These are phyloP conservation scores for Microtus ochrogaster DNA, from an alignment of 2,113 vertebrate genomes.

Conservation along the genomic window DNA sequence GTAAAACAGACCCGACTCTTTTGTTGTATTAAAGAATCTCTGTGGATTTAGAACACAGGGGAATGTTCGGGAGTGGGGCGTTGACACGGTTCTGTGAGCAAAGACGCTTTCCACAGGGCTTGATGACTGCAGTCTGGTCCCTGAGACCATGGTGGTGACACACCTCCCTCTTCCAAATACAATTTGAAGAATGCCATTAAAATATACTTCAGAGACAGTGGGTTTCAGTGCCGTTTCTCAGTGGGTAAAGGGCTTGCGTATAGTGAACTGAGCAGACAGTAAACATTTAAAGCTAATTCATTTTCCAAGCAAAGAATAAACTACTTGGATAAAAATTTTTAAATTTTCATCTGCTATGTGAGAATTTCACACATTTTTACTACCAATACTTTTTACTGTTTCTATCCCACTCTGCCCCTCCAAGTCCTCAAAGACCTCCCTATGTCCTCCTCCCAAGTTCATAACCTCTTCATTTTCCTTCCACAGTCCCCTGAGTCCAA, in stretches of 20 bases:
- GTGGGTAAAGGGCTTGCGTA: neutral
- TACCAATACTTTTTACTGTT: neutral
- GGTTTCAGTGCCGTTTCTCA: neutral
- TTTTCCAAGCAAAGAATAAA: neutral
- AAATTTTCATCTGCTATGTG: neutral
- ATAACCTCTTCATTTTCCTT: neutral
- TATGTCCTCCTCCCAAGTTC: neutral
- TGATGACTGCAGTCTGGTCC: neutral
- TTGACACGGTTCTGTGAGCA: neutral
- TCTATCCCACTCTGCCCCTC: neutral
- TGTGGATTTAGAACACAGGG: neutral
- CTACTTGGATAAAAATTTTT: neutral
- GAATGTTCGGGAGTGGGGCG: neutral
- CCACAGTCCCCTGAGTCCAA: neutral
- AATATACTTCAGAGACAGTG: neutral
- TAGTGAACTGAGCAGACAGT: neutral
- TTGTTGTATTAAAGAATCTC: neutral
- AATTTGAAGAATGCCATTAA: neutral
- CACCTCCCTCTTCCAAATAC: neutral
- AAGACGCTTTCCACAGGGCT: neutral
- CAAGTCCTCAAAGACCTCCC: neutral
- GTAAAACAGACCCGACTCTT: conserved; percentile 37
- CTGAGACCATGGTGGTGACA: neutral
- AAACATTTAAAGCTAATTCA: conserved; percentile 1
- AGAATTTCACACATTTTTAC: neutral